Base-by-base conservation (phyloP, 2,888 invertebrate species). In the Drosophila borealis region DNA sequence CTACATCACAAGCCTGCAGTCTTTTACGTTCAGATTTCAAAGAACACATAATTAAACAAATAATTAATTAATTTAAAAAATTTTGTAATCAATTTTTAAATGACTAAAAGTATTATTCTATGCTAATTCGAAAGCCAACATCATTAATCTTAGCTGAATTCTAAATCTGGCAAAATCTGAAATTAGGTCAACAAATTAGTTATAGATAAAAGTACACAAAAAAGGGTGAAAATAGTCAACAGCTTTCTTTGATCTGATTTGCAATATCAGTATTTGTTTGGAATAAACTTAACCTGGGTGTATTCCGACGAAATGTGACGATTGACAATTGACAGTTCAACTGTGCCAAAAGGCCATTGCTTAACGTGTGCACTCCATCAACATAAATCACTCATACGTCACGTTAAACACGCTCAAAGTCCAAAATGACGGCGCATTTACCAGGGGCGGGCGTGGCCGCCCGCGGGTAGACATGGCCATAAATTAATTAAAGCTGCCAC, bases 381-480 rank as follows among this genome's bases (percentile, higher is more conserved):
- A 69, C 77, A 86, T 84, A 86, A 84, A 84, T 84, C 83, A 84
- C 81, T 86, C 84, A 84, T 81, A 86, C 87, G 83, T 83, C 83
- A 83, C 77, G 81, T 84, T 86, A 83, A 84, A 81, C 83, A 84
- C 87, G 83, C 87, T 84, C 73, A 63, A 79, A 83, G 79, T 74
- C 74, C 71, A 60, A 66, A 80, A 74, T 79, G 86, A 86, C 83
- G 80, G 72, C 49, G 65, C 78, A 72, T 69, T 85, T 80, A 70
- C 68, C 44, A 49, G 6, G 13, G 36, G 17, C 14, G 6, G 41
- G 4, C 13, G 3, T 48, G 53, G 64, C 55, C 50, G 64, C 49
- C 48, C 9, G 17, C 33, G 14, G n/a, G 49, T 59, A 68, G 71
- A 79, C 83, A 83, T 83, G 83, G 81, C 74, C 81, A 84, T 84